Evolutionary conservation across 2,797 vertebrate genomes (phyloP).

Genomic region (Myotis daubentonii): DNA sequence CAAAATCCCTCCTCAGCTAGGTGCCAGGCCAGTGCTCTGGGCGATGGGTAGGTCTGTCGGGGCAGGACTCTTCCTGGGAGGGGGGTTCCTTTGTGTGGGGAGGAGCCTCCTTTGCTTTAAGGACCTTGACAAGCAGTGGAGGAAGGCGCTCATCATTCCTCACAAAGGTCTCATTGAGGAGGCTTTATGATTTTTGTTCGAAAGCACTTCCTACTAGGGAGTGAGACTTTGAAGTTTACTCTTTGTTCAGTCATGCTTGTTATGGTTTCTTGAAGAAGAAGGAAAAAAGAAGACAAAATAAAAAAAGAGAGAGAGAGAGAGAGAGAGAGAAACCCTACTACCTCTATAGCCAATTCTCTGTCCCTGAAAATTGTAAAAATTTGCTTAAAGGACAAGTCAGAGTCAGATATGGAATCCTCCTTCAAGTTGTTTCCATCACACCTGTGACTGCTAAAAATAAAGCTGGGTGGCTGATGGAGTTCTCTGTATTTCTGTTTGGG

Average conservation of each 20-base stretch:
- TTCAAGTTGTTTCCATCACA: neutral
- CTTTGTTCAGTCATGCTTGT: slow-evolving; percentile 85
- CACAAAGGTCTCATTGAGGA: slow-evolving; percentile 87
- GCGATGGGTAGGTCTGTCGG: slow-evolving; percentile 73
- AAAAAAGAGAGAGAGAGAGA: neutral
- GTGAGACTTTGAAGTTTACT: slow-evolving; percentile 85
- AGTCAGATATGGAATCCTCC: slow-evolving; percentile 60
- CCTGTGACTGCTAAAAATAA: slow-evolving; percentile 49
- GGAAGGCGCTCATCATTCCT: slow-evolving; percentile 59
- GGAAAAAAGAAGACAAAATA: neutral
- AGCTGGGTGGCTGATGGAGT: slow-evolving; percentile 26
- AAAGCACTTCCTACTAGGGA: slow-evolving; percentile 85
- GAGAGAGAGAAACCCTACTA: neutral
- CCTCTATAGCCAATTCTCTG: slow-evolving; percentile 72
- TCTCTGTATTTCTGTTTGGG: neutral
- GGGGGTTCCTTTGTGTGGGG: slow-evolving; percentile 77
- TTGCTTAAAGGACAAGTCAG: too few species aligned
- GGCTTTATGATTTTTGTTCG: slow-evolving; percentile 81
- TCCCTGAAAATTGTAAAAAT: slow-evolving; percentile 66
- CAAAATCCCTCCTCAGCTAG: slow-evolving; percentile 66
- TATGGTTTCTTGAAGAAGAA: slow-evolving; percentile 70
- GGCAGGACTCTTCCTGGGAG: slow-evolving; percentile 76
- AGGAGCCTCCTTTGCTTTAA: slow-evolving; percentile 77
- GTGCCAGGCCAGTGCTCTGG: slow-evolving; percentile 68
- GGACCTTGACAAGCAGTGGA: slow-evolving; percentile 78